These are phyloP conservation scores for Notoglanidium macrostoma DNA, from an alignment of 2,797 vertebrate species.

Conservation along the genomic window DNA sequence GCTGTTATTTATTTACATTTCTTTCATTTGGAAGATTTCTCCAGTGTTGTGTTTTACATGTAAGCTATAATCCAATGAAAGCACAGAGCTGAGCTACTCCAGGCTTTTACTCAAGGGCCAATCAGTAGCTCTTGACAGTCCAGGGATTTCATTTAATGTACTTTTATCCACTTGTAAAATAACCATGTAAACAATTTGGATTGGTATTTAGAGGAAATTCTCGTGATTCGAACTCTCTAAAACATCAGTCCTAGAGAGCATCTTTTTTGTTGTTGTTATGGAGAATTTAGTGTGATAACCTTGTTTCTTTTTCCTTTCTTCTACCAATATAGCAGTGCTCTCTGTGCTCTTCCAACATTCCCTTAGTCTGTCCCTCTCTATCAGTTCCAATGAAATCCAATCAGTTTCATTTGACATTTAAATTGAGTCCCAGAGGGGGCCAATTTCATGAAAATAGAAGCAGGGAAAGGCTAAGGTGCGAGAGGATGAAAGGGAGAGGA, in stretches of 20 bases:
- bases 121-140: background rate
- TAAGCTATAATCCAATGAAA: background rate
- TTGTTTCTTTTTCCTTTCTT: conserved; percentile 7
- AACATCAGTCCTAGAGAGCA: conserved; percentile 15
- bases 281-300: conserved; percentile 36
- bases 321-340: conserved; percentile 28
- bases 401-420: conserved; percentile 75
- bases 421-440: conserved; percentile 64
- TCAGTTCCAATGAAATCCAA: conserved; percentile 67
- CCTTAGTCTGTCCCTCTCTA: conserved; percentile 34
- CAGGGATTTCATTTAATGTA: background rate
- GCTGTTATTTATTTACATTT: background rate
- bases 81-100: background rate
- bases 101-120: background rate
- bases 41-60: background rate
- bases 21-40: background rate
- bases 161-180: background rate
- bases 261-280: conserved; percentile 25
- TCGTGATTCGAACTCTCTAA: conserved; percentile 2
- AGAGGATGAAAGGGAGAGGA: conserved; percentile 24
- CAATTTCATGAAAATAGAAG: conserved; percentile 45
- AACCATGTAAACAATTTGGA: background rate
- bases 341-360: conserved; percentile 8
- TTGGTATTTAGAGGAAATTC: conserved; percentile 28
- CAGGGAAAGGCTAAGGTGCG: conserved; percentile 38